Evolutionary conservation across 53 echinoderm and acorn worm genomes (phyloP).

Genomic region (Actinopyga echinites): DNA sequence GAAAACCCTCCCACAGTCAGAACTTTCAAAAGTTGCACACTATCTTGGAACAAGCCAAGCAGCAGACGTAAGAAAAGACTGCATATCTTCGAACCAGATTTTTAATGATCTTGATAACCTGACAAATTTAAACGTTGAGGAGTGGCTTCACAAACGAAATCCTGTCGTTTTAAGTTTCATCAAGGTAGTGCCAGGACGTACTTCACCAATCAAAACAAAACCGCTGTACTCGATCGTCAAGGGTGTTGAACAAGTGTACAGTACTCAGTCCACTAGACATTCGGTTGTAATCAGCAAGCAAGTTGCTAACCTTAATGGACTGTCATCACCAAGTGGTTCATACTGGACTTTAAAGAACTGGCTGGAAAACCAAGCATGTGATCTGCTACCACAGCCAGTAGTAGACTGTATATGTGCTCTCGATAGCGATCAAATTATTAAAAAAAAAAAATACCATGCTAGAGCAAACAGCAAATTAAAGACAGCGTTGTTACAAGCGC

Average conservation of each 20-base stretch:
- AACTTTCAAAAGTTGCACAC: neutral
- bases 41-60: slow-evolving; percentile 1
- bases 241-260: neutral
- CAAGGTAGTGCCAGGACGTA: neutral
- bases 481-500: neutral
- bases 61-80: neutral
- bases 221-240: neutral
- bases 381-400: neutral
- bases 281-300: neutral
- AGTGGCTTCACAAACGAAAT: neutral
- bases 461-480: neutral
- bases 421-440: neutral
- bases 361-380: slow-evolving; percentile 1
- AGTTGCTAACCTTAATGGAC: neutral
- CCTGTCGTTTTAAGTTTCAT: neutral
- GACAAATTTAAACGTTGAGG: neutral
- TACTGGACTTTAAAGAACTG: slow-evolving; percentile 1
- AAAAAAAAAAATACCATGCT: neutral
- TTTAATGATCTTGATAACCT: neutral
- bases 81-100: neutral
- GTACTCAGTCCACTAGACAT: neutral
- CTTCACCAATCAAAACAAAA: neutral
- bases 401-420: neutral
- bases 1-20: neutral
- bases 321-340: neutral